Conservation (phyloP, 2,797 vertebrate genomes). For the Neomorphus geoffroyi region DNA sequence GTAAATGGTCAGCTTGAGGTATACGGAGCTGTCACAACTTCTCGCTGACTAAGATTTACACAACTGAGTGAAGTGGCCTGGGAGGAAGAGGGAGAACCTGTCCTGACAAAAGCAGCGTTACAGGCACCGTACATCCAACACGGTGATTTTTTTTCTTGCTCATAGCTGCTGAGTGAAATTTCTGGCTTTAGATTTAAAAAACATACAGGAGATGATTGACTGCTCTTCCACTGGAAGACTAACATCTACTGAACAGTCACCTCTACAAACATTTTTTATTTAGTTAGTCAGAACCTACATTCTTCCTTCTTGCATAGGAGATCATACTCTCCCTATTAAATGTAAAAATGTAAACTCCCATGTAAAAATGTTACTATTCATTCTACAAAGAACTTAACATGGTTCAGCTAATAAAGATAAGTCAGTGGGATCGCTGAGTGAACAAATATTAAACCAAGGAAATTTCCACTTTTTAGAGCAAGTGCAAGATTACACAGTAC, state of each 20-base stretch:
- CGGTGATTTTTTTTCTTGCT: background rate
- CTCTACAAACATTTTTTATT: background rate
- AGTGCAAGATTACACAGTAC: background rate
- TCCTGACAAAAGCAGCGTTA: background rate
- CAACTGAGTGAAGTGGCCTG: rapidly evolving
- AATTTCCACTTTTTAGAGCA: background rate
- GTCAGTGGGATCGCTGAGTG: background rate
- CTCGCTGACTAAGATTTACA: background rate
- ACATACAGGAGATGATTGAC: rapidly evolving
- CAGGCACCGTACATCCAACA: background rate
- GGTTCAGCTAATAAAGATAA: background rate
- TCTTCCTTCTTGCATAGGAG: background rate
- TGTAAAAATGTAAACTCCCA: background rate
- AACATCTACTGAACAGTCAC: background rate
- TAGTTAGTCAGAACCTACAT: background rate
- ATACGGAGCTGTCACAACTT: background rate
- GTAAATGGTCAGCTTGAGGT: background rate
- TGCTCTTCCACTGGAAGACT: background rate
- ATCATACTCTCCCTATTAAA: background rate
- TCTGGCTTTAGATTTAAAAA: background rate
- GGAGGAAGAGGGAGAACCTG: background rate
- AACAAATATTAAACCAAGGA: background rate
- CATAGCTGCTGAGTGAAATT: background rate
- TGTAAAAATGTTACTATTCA: background rate
- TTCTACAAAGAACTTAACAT: background rate